phyloP scores from a whole-genome alignment of 1,140 invertebrate species.

The Neuroterus valhalla region DNA sequence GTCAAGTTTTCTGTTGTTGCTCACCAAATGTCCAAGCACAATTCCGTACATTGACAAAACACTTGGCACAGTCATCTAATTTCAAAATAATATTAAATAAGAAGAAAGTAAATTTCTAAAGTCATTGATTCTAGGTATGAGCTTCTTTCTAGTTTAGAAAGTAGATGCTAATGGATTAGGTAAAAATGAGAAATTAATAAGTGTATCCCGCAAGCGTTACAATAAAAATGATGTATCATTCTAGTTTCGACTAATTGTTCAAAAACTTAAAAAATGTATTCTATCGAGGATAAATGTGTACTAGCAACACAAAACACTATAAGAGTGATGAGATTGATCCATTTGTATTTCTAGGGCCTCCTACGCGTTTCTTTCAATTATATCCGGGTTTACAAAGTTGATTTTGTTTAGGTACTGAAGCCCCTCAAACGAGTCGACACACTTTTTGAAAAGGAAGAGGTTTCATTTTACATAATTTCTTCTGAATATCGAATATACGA shows the following conservation, averaged over 20 bases:
- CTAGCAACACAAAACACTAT: neutral
- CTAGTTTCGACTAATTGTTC: too few species aligned
- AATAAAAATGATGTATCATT: conserved; percentile 7
- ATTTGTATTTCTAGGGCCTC: too few species aligned
- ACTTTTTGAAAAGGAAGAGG: neutral
- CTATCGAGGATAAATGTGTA: neutral
- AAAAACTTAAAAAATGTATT: too few species aligned
- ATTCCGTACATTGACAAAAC: conserved; percentile 76
- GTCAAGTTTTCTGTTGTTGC: conserved; percentile 66
- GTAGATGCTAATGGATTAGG: too few species aligned
- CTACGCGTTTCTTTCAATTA: too few species aligned
- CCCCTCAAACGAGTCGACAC: too few species aligned
- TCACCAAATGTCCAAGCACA: conserved; percentile 72
- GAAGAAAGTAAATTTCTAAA: conserved; percentile 19
- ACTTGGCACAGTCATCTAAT: conserved; percentile 74
- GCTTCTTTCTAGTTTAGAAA: too few species aligned
- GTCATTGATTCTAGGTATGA: too few species aligned
- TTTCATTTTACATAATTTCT: neutral
- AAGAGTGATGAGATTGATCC: neutral
- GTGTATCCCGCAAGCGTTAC: neutral
- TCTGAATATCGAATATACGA: too few species aligned
- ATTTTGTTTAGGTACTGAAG: too few species aligned
- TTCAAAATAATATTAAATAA: neutral
- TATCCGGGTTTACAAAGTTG: too few species aligned
- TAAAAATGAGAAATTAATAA: conserved; percentile 29